These are phyloP conservation scores for Plecotus auritus DNA, from an alignment of 2,113 vertebrate genomes.

Conservation along the genomic window DNA sequence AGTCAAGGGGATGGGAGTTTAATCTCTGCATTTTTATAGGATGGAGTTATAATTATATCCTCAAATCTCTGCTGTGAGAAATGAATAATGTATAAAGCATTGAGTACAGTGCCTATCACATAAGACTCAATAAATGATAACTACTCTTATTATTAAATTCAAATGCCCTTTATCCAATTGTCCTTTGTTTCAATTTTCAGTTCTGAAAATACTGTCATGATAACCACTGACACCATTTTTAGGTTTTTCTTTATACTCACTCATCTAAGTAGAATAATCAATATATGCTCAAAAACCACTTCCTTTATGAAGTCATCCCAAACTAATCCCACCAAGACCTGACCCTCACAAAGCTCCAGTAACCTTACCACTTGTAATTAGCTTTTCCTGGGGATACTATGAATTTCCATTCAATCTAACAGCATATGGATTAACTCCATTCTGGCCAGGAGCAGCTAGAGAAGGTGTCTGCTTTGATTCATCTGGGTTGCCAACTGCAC, in stretches of 20 bases:
- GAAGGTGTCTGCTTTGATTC: not conserved
- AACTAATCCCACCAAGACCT: constrained; percentile 35
- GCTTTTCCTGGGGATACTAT: constrained; percentile 22
- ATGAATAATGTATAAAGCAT: not conserved
- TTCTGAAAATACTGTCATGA: constrained; percentile 19
- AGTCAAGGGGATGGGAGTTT: not conserved
- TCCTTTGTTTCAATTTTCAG: constrained; percentile 15
- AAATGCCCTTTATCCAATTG: not conserved
- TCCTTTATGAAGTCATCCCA: not conserved
- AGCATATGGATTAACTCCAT: not conserved
- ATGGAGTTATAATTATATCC: not conserved
- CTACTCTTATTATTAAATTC: constrained; percentile 23
- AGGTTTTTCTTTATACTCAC: not conserved
- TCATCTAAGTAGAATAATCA: constrained; percentile 24
- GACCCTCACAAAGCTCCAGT: not conserved
- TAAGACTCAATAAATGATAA: not conserved
- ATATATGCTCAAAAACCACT: not conserved
- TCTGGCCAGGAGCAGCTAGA: not conserved
- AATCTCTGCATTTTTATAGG: not conserved
- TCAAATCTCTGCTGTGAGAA: constrained; percentile 11
- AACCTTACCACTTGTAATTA: not conserved
- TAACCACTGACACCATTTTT: constrained; percentile 13
- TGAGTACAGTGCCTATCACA: not conserved
- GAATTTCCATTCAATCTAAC: constrained; percentile 10
- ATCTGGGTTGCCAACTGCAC: not conserved